A percentile compares a stretch with the other conserved stretches of the same genome.
These are phyloP conservation scores for Trichoplusia ni DNA, from an alignment of 1,140 invertebrate genomes.

Conservation along the genomic window DNA sequence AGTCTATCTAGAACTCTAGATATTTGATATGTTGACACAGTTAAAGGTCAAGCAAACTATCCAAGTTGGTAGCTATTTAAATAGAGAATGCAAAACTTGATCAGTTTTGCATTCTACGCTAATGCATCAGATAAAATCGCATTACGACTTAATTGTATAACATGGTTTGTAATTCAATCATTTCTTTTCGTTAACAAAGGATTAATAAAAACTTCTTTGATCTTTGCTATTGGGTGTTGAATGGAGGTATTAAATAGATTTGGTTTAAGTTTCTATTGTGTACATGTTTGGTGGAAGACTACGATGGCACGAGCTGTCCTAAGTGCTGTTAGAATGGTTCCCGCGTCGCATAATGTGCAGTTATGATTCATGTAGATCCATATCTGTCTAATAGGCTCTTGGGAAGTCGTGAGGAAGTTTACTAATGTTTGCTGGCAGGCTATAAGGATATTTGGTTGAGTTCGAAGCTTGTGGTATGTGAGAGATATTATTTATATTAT, in stretches of 20 bases:
- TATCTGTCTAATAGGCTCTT: neutral
- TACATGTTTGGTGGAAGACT: neutral
- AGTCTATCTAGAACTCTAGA: too few species aligned
- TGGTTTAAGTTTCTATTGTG: conserved; percentile 17
- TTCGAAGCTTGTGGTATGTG: too few species aligned
- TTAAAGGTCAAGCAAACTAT: too few species aligned
- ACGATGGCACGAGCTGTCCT: neutral
- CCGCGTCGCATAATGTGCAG: conserved; percentile 8
- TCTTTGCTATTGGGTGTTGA: neutral
- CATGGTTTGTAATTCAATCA: too few species aligned
- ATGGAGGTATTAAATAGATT: conserved; percentile 2
- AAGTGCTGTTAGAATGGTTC: neutral
- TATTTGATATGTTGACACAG: too few species aligned
- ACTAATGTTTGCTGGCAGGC: neutral
- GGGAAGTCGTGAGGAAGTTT: neutral
- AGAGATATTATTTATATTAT: too few species aligned
- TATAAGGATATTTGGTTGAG: too few species aligned
- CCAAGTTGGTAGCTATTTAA: too few species aligned
- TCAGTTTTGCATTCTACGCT: too few species aligned
- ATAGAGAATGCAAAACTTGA: too few species aligned
- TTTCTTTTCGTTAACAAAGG: neutral
- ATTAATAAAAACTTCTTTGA: neutral
- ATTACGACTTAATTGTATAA: too few species aligned
- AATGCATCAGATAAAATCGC: too few species aligned
- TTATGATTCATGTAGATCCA: conserved; percentile 4